phyloP scores from a whole-genome alignment of 2,797 vertebrate genomes.

The Masticophis lateralis region DNA sequence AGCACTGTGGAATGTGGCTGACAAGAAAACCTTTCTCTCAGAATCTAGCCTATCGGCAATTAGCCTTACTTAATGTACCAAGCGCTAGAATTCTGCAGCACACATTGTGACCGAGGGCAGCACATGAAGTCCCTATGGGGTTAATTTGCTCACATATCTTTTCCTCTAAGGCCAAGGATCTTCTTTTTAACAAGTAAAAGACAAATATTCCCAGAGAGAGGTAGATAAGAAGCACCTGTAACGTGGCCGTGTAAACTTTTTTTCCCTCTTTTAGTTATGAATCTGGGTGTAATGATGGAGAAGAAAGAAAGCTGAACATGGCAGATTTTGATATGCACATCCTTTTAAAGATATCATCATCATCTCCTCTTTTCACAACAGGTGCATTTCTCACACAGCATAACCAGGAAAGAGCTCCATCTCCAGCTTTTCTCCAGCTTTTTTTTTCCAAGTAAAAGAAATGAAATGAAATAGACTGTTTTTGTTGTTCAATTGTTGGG shows the following conservation, averaged over 20 bases:
- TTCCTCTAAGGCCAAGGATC: constrained; percentile 60
- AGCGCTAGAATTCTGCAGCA: constrained; percentile 24
- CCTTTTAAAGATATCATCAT: neutral
- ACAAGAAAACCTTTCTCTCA: neutral
- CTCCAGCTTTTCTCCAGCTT: neutral
- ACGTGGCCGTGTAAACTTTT: constrained; percentile 13
- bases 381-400: neutral
- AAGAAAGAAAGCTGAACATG: neutral
- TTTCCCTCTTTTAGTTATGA: neutral
- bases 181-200: constrained; percentile 62
- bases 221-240: constrained; percentile 24
- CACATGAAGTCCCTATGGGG: constrained; percentile 35
- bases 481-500: neutral
- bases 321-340: neutral
- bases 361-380: neutral
- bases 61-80: neutral
- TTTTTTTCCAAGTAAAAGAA: neutral
- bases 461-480: neutral
- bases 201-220: constrained; percentile 79
- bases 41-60: neutral
- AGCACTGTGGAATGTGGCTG: neutral
- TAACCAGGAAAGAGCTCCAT: neutral
- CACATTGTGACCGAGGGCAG: constrained; percentile 40
- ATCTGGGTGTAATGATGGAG: neutral
- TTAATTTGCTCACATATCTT: constrained; percentile 53